Evolutionary conservation across 2,113 vertebrate genomes (phyloP).

Genomic region (Tichodroma muraria): DNA sequence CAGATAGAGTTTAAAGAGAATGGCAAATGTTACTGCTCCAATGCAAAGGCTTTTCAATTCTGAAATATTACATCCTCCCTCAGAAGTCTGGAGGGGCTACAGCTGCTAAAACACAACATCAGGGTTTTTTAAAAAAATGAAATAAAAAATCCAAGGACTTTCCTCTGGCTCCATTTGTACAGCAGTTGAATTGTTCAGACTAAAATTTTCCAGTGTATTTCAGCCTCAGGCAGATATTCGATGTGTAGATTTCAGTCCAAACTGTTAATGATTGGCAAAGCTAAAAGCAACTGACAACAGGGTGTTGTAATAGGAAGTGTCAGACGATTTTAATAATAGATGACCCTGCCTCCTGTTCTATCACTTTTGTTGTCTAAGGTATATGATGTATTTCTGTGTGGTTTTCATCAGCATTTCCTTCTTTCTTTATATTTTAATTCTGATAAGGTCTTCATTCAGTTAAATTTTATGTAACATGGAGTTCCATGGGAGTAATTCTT

Average conservation of each 20-base stretch:
- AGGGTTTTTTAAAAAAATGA: not conserved
- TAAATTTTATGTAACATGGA: not conserved
- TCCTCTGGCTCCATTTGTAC: not conserved
- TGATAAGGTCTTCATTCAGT: not conserved
- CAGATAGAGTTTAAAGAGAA: not conserved
- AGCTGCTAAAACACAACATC: not conserved
- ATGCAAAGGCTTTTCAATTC: not conserved
- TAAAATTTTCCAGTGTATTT: slow-evolving; percentile 17
- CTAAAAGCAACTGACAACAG: slow-evolving; percentile 12
- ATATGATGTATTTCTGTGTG: not conserved
- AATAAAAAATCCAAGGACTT: not conserved
- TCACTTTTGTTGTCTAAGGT: not conserved
- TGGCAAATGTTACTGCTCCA: not conserved
- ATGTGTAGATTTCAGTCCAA: slow-evolving; percentile 16
- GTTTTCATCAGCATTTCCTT: not conserved
- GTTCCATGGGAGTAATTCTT: not conserved
- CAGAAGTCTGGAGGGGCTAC: not conserved
- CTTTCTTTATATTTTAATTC: not conserved
- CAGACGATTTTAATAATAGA: slow-evolving; percentile 40
- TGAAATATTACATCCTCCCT: not conserved
- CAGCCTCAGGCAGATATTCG: slow-evolving; percentile 1
- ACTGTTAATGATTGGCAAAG: slow-evolving; percentile 48
- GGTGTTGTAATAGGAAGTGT: slow-evolving; percentile 11
- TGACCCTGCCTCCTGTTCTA: not conserved
- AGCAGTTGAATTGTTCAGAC: not conserved